Conservation (phyloP, 2,113 vertebrate species). For the Miniopterus natalensis region DNA sequence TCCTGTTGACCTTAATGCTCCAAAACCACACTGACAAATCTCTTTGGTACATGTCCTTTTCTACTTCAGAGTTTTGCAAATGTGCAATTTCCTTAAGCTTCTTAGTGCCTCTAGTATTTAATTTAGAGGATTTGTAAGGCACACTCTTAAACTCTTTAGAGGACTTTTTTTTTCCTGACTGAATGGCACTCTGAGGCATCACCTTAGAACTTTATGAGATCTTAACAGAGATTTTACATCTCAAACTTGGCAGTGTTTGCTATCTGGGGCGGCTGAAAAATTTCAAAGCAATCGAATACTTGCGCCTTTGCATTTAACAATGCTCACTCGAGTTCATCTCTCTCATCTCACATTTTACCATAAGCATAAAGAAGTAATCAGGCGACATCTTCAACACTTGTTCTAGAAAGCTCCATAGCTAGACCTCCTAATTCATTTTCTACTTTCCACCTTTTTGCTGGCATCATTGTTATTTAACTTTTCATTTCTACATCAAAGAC, state of each 20-base stretch:
- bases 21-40: constrained; percentile 4
- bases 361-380: constrained; percentile 18
- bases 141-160: neutral
- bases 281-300: constrained; percentile 17
- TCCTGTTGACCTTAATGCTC: neutral
- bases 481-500: neutral
- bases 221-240: neutral
- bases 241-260: neutral
- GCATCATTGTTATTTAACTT: neutral
- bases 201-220: neutral
- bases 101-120: neutral
- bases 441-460: neutral
- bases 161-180: neutral
- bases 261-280: neutral
- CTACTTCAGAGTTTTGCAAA: neutral
- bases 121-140: neutral
- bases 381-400: neutral
- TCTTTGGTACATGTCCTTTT: neutral
- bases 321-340: neutral
- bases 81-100: neutral
- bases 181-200: neutral
- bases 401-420: neutral
- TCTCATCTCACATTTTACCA: constrained; percentile 17
- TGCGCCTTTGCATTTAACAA: neutral
- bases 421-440: neutral